Base-by-base conservation (phyloP, 2,888 invertebrate genomes). In the Cordilura impudica region DNA sequence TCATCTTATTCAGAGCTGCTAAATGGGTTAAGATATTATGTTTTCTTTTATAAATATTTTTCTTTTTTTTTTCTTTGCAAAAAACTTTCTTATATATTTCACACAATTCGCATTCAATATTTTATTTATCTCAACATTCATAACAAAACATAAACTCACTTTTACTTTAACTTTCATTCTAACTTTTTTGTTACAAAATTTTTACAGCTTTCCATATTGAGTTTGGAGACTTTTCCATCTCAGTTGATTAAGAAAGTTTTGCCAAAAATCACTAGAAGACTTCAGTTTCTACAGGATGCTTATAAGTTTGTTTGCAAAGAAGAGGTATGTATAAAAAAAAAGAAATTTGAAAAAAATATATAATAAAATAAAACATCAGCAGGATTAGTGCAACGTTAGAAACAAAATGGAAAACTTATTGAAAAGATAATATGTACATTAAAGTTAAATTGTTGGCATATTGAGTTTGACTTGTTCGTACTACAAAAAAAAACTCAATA, bases 211-310 rank as follows among this genome's bases (percentile, higher is more conserved):
- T 84, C 84, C 58, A 83, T 87, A 80, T 83, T 84, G 58, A 87
- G 87, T 69, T 83, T 89, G 67, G 89, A 87, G 67, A 82, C 85
- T 18, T 89, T 87, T 85, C 89, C 89, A n/a, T 89, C 89, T 2
- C 83, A 85, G 23, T 84, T 87, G 67, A 88, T 90, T 83, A 87
- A 87, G 75, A 86, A 85, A 84, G 85, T 88, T 75, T 83, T 90
- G 56, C 85, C 84, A 14, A 83, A 84, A 82, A 86, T 90, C 81
- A 83, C 87, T 84, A 71, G 81, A 8, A 86, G 83, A 18, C 83
- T 84, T 60, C 56, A 84, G 5, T 83, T 86, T 69, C 83, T 90
- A 2, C 82, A 81, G 69, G 86, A 87, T 60, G 88, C 88, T 74
- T 86, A 86, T 82, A 85, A 83, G 81, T 90, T 89, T 80, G 87